Evolutionary conservation across 2,888 invertebrate genomes (phyloP).

Genomic region (Drosophila maculinotata): DNA sequence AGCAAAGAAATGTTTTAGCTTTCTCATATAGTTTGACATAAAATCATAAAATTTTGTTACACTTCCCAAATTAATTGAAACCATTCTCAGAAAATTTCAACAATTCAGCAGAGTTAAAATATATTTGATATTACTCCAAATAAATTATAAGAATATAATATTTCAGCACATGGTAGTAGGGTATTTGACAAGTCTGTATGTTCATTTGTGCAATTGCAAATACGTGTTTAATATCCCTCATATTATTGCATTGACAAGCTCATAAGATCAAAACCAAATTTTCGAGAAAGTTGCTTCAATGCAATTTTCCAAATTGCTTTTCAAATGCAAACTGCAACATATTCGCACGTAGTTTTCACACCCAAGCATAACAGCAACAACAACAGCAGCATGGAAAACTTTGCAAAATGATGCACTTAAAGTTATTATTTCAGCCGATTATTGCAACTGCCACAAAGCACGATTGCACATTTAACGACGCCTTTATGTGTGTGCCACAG

Average conservation of each 20-base stretch:
- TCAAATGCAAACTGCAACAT: constrained; percentile 36
- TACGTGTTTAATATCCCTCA: constrained; percentile 4
- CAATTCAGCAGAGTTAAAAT: too few relatives aligned
- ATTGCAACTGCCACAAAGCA: constrained; percentile 71
- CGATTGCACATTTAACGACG: constrained; percentile 74
- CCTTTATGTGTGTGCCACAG: constrained; percentile 42
- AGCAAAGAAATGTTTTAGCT: too few relatives aligned
- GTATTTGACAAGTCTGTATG: not conserved
- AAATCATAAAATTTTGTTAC: too few relatives aligned
- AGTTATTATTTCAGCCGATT: constrained; percentile 76
- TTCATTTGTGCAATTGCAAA: not conserved
- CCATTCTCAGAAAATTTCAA: too few relatives aligned
- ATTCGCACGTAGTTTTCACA: constrained; percentile 56
- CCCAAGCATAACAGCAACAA: constrained; percentile 4
- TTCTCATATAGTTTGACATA: too few relatives aligned
- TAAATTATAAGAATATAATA: too few relatives aligned
- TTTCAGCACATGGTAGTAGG: too few relatives aligned
- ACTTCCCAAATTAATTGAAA: too few relatives aligned
- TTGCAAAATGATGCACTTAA: constrained; percentile 73
- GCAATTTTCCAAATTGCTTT: constrained; percentile 48
- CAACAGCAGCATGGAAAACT: constrained; percentile 40
- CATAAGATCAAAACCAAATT: constrained; percentile 18
- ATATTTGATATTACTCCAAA: too few relatives aligned
- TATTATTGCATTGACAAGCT: constrained; percentile 1
- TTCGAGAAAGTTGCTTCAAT: constrained; percentile 15